A percentile compares a stretch with the other conserved stretches of the same genome.
Evolutionary conservation across 1,140 invertebrate species (phyloP).

Genomic region (Drosophila quadrilineata): DNA sequence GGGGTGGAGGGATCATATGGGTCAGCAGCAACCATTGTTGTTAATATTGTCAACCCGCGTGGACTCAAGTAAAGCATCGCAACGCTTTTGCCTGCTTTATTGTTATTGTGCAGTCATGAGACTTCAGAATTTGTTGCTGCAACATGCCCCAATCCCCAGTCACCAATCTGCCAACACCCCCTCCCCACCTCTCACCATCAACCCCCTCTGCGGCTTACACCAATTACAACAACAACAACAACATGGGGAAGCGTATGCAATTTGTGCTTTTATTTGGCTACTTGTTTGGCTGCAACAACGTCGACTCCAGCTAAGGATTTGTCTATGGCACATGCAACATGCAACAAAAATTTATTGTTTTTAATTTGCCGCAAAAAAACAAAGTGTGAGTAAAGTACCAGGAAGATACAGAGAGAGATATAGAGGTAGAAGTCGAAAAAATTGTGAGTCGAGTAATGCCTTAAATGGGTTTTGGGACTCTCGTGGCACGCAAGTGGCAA

Average conservation of each 20-base stretch:
- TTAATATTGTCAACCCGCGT: too few relatives aligned
- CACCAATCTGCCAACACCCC: too few relatives aligned
- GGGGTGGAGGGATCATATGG: too few relatives aligned
- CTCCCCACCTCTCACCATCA: too few relatives aligned
- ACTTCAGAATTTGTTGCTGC: slow-evolving; percentile 77
- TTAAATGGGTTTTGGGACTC: slow-evolving; percentile 78
- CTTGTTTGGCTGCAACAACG: slow-evolving; percentile 61
- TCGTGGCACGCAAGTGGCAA: slow-evolving; percentile 26
- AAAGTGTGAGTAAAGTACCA: neutral
- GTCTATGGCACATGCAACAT: slow-evolving; percentile 56
- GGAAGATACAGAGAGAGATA: slow-evolving; percentile 32
- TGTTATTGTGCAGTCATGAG: slow-evolving; percentile 77
- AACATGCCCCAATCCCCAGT: too few relatives aligned
- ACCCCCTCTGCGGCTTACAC: too few relatives aligned
- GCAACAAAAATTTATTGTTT: slow-evolving; percentile 77
- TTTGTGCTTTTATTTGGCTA: slow-evolving; percentile 73
- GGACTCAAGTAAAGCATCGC: too few relatives aligned
- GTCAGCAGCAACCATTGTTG: too few relatives aligned
- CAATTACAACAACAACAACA: slow-evolving; percentile 11
- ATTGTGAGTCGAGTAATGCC: slow-evolving; percentile 68
- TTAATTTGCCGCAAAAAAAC: slow-evolving; percentile 74
- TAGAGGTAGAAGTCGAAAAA: slow-evolving; percentile 48
- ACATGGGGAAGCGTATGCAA: slow-evolving; percentile 50
- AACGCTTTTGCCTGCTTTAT: slow-evolving; percentile 77
- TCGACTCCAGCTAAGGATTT: too few relatives aligned